Evolutionary conservation across 2,797 vertebrate species (phyloP).

Genomic region (Valencia hispanica): DNA sequence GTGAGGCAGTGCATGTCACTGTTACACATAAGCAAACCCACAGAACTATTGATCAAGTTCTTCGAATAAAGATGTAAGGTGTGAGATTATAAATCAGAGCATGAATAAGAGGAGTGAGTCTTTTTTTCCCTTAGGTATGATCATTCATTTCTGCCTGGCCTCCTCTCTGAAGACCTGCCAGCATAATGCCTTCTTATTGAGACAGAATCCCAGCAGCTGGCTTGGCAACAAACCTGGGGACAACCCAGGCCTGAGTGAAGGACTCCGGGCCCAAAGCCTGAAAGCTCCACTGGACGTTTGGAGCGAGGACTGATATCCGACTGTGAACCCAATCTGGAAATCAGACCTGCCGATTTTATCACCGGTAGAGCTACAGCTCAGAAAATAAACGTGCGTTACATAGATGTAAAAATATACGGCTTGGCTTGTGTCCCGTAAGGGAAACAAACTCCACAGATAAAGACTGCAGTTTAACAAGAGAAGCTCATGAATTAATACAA

Average conservation of each 20-base stretch:
- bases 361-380: constrained; percentile 32
- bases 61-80: too few relatives aligned
- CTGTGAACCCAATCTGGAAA: constrained; percentile 43
- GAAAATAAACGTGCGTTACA: constrained; percentile 46
- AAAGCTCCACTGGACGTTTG: constrained; percentile 16
- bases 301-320: constrained; percentile 49
- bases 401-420: constrained; percentile 38
- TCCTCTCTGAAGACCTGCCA: constrained; percentile 23
- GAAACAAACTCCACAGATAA: constrained; percentile 22
- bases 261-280: constrained; percentile 41
- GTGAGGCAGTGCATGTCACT: too few relatives aligned
- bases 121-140: too few relatives aligned
- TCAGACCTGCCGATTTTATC: constrained; percentile 53
- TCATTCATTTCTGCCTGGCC: background rate
- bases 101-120: background rate
- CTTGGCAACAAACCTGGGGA: constrained; percentile 45
- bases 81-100: background rate
- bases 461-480: constrained; percentile 15
- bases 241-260: constrained; percentile 39
- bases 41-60: too few relatives aligned
- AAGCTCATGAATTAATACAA: constrained; percentile 20
- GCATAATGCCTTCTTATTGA: constrained; percentile 65
- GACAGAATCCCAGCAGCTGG: constrained; percentile 73
- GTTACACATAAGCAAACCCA: too few relatives aligned
- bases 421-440: constrained; percentile 14